Evolutionary conservation across 2,113 vertebrate genomes (phyloP).

Genomic region (Leptobrachium ailaonicum): DNA sequence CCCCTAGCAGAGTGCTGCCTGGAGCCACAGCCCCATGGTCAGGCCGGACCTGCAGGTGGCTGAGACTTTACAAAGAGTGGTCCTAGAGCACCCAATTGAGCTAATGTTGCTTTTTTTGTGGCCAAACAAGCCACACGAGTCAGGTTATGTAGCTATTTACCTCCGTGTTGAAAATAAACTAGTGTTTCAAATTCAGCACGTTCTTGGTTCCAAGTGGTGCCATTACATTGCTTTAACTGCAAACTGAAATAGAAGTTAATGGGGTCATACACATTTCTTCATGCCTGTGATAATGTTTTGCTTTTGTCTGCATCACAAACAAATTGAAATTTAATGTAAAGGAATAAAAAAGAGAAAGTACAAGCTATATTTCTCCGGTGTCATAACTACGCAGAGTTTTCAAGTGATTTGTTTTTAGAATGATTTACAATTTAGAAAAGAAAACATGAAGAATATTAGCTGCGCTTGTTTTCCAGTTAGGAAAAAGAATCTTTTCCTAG

Average conservation of each 20-base stretch:
- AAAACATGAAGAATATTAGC: constrained; percentile 42
- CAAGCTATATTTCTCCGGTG: not conserved
- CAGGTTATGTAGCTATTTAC: no score
- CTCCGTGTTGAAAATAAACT: no score
- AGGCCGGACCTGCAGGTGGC: no score
- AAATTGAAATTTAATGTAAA: not conserved
- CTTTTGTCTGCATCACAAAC: constrained; percentile 36
- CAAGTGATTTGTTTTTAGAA: constrained; percentile 42
- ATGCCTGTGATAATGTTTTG: not conserved
- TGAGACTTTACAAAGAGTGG: no score
- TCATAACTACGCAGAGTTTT: constrained; percentile 1
- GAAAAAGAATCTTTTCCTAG: constrained; percentile 18
- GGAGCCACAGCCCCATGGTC: no score
- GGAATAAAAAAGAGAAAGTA: not conserved
- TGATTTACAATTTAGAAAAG: constrained; percentile 39
- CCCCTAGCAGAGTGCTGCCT: no score
- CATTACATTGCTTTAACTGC: no score
- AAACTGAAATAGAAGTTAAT: constrained; percentile 1
- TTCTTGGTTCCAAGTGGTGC: no score
- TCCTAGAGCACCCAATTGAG: no score
- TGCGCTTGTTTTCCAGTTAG: constrained; percentile 35
- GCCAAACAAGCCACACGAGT: no score
- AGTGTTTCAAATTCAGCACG: no score
- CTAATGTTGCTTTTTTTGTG: no score
- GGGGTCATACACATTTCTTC: constrained; percentile 8